A percentile compares a stretch with the other conserved stretches of the same genome.
phyloP scores from a whole-genome alignment of 2,113 vertebrate species.

The Cephalopholis sonnerati region DNA sequence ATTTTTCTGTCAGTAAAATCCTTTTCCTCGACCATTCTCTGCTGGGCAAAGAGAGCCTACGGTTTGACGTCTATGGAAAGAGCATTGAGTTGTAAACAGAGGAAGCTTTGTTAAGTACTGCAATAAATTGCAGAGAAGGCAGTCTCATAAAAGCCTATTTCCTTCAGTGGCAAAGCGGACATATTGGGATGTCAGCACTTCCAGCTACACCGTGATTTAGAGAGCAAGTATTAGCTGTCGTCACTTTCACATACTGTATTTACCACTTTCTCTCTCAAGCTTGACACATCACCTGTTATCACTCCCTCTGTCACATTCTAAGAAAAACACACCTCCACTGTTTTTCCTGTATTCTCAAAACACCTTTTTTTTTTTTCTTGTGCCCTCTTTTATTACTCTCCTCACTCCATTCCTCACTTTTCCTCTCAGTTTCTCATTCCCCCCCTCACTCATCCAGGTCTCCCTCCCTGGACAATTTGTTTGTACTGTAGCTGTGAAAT shows the following conservation, averaged over 20 bases:
- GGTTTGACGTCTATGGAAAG: slow-evolving; percentile 63
- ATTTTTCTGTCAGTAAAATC: slow-evolving; percentile 17
- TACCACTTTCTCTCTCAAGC: slow-evolving; percentile 31
- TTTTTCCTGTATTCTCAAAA: slow-evolving; percentile 20
- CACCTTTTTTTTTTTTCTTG: slow-evolving; percentile 10
- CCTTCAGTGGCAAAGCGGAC: slow-evolving; percentile 65
- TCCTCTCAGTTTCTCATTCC: slow-evolving; percentile 2
- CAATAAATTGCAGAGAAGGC: slow-evolving; percentile 74
- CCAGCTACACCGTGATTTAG: slow-evolving; percentile 65
- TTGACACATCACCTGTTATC: slow-evolving; percentile 46
- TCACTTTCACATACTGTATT: slow-evolving; percentile 57
- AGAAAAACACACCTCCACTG: slow-evolving; percentile 27
- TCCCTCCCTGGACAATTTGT: slow-evolving; percentile 49
- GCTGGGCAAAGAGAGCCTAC: slow-evolving; percentile 36
- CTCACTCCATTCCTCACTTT: background rate
- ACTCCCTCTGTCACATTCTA: slow-evolving; percentile 24
- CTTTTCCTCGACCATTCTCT: slow-evolving; percentile 14
- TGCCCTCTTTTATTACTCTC: slow-evolving; percentile 16
- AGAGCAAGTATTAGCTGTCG: slow-evolving; percentile 58
- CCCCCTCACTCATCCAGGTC: slow-evolving; percentile 7
- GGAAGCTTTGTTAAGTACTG: slow-evolving; percentile 80
- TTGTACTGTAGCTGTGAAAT: slow-evolving; percentile 51
- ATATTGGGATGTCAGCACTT: slow-evolving; percentile 78
- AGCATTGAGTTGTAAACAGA: slow-evolving; percentile 72
- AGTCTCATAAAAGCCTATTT: slow-evolving; percentile 81